Conservation (phyloP, 2,797 vertebrate species). For the Chloroceryle inda region DNA sequence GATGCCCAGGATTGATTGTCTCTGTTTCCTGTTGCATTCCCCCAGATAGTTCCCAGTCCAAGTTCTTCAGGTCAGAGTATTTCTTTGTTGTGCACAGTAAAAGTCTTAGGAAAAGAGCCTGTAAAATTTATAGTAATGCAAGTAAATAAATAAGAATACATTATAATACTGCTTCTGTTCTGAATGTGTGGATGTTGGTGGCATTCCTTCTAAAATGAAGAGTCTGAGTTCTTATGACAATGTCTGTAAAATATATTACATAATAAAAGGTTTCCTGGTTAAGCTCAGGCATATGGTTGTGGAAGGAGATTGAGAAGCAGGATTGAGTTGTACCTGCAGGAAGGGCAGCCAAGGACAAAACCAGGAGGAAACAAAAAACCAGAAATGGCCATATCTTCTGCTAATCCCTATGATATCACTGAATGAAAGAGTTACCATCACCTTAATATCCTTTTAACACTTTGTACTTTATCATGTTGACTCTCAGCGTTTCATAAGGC, state of each 20-base stretch:
- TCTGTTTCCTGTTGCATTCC: neutral
- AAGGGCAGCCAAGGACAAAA: neutral
- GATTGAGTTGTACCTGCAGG: fast-evolving
- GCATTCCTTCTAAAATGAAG: neutral
- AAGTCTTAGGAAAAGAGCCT: neutral
- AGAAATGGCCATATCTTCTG: neutral
- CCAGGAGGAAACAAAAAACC: neutral
- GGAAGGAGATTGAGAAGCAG: neutral
- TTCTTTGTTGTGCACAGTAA: neutral
- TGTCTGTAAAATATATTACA: neutral
- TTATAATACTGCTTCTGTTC: neutral
- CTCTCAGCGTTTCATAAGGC: neutral
- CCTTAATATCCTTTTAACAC: neutral
- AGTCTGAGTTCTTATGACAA: neutral
- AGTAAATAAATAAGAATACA: neutral
- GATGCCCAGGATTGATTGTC: neutral
- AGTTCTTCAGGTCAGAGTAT: neutral
- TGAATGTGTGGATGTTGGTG: neutral
- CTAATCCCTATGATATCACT: neutral
- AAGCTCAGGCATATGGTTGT: neutral
- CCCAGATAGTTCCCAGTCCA: neutral
- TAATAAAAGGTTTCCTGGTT: neutral
- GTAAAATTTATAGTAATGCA: neutral
- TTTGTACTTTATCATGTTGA: constrained; percentile 27
- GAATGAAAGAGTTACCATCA: neutral